Percentiles rank a stretch among this genome's conserved stretches.
Conservation (phyloP, 1,140 invertebrate genomes). For the Papilio polyxenes region DNA sequence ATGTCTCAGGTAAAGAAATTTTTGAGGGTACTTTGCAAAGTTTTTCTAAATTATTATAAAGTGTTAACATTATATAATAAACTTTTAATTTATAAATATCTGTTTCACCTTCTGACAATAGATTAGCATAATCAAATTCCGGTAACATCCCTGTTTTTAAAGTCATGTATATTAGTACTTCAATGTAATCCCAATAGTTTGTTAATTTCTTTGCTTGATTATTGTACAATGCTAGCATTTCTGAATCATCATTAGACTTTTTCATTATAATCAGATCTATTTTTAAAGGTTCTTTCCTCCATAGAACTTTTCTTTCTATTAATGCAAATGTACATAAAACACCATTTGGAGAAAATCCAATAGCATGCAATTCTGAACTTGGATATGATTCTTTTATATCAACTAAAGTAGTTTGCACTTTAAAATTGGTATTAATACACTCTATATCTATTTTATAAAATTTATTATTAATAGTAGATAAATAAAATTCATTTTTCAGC, state of each 20-base stretch:
- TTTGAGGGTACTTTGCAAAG: slow-evolving; percentile 45
- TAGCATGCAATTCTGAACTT: slow-evolving; percentile 54
- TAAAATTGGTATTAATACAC: slow-evolving; percentile 43
- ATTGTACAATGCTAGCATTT: slow-evolving; percentile 51
- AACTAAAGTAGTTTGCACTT: slow-evolving; percentile 46
- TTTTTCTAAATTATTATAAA: slow-evolving; percentile 55
- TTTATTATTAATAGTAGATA: slow-evolving; percentile 60
- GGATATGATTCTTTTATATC: slow-evolving; percentile 55
- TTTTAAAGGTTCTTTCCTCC: slow-evolving; percentile 56
- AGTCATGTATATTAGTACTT: slow-evolving; percentile 58
- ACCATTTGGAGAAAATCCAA: slow-evolving; percentile 56
- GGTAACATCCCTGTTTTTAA: slow-evolving; percentile 62
- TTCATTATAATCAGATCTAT: slow-evolving; percentile 54
- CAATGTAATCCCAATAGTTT: slow-evolving; percentile 65
- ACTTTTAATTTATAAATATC: slow-evolving; percentile 66
- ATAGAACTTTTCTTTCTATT: slow-evolving; percentile 53
- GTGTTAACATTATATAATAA: slow-evolving; percentile 57
- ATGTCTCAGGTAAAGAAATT: slow-evolving; percentile 54
- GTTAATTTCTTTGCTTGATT: slow-evolving; percentile 63
- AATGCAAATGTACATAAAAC: slow-evolving; percentile 51
- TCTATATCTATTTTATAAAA: slow-evolving; percentile 56
- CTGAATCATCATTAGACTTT: slow-evolving; percentile 40
- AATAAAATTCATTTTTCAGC: slow-evolving; percentile 47
- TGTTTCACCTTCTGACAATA: slow-evolving; percentile 51
- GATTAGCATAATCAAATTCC: slow-evolving; percentile 52